phyloP scores from a whole-genome alignment of 2,888 invertebrate species.

The Cheilosia grossa region DNA sequence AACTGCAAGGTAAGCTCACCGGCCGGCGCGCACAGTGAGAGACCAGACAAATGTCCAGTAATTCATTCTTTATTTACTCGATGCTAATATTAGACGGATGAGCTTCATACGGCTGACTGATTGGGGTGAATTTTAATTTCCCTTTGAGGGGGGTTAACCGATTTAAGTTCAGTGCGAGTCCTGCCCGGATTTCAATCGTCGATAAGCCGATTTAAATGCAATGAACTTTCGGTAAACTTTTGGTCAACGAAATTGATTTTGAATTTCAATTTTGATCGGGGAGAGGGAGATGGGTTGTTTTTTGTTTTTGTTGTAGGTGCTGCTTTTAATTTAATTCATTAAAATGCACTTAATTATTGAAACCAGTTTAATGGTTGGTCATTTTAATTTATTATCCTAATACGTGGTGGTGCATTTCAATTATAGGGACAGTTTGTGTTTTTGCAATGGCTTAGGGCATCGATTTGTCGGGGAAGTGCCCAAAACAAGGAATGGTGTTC shows the following conservation, averaged over 20 bases:
- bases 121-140: constrained; percentile 57
- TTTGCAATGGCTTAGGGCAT: too few relatives aligned
- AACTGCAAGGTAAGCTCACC: not conserved
- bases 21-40: not conserved
- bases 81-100: constrained; percentile 62
- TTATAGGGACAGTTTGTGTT: not conserved
- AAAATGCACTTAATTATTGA: constrained; percentile 28
- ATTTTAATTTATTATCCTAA: constrained; percentile 10
- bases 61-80: constrained; percentile 60
- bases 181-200: constrained; percentile 31
- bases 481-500: too few relatives aligned
- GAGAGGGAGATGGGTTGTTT: not conserved
- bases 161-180: not conserved
- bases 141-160: constrained; percentile 2
- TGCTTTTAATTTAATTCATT: constrained; percentile 37
- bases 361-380: constrained; percentile 9
- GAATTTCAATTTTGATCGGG: constrained; percentile 22
- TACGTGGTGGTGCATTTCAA: not conserved
- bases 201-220: constrained; percentile 36
- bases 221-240: not conserved
- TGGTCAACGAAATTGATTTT: constrained; percentile 18
- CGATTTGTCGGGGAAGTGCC: too few relatives aligned
- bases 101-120: constrained; percentile 38
- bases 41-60: constrained; percentile 48
- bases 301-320: constrained; percentile 3